Evolutionary conservation across 1,140 invertebrate species (phyloP).

Genomic region (Aphelinus certus): DNA sequence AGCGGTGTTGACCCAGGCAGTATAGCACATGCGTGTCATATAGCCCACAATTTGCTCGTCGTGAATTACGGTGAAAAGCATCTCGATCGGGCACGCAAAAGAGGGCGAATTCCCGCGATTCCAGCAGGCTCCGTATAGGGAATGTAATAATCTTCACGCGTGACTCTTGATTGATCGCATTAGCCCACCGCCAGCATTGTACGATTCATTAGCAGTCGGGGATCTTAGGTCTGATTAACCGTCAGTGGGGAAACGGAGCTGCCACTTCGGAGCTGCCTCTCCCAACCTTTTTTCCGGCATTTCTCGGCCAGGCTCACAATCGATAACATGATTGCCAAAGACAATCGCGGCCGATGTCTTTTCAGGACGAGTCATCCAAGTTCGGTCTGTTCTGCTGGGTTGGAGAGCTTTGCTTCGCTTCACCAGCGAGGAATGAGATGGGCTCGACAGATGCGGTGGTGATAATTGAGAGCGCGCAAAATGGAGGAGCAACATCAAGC

Average conservation of each 20-base stretch:
- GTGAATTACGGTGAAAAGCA: too few relatives aligned
- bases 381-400: too few relatives aligned
- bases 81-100: too few relatives aligned
- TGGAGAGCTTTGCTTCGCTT: too few relatives aligned
- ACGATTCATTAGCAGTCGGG: constrained; percentile 21
- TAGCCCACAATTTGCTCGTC: too few relatives aligned
- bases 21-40: too few relatives aligned
- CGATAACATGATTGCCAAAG: neutral
- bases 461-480: too few relatives aligned
- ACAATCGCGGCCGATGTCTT: neutral
- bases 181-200: neutral
- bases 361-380: too few relatives aligned
- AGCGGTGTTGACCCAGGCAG: too few relatives aligned
- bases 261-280: neutral
- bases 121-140: neutral
- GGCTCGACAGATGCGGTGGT: too few relatives aligned
- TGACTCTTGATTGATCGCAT: constrained; percentile 16
- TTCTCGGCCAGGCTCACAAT: neutral
- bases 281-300: neutral
- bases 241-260: neutral
- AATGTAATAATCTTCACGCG: neutral
- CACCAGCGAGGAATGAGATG: too few relatives aligned
- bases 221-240: constrained; percentile 30
- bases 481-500: too few relatives aligned
- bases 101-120: neutral